A percentile compares a stretch with the other conserved stretches of the same genome.
phyloP scores from a whole-genome alignment of 2,113 vertebrate genomes.

The Morone chrysops region DNA sequence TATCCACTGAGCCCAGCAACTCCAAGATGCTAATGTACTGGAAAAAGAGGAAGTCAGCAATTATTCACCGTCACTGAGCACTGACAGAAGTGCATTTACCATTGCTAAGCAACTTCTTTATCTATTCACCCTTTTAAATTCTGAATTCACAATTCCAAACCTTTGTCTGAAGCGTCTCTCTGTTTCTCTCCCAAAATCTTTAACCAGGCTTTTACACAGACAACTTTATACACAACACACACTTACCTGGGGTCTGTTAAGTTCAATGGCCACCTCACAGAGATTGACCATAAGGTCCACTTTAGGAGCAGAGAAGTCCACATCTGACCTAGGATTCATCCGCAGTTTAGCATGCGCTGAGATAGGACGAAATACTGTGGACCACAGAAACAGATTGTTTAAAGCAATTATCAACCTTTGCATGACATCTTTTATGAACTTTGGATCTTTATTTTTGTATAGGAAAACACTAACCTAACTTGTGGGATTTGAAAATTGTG shows the following conservation, averaged over 20 bases:
- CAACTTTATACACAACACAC: background rate
- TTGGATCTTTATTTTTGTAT: background rate
- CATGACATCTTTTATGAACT: background rate
- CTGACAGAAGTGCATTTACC: background rate
- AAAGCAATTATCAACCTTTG: background rate
- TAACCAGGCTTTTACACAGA: background rate
- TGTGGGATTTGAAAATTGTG: background rate
- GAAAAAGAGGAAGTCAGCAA: conserved; percentile 53
- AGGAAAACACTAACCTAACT: fast-evolving
- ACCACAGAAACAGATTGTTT: background rate
- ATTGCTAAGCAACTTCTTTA: background rate
- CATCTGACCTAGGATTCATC: conserved; percentile 96
- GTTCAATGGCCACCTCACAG: conserved; percentile 92
- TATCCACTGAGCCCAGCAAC: conserved; percentile 94
- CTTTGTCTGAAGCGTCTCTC: background rate
- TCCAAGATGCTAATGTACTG: conserved; percentile 98
- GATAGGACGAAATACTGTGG: conserved; percentile 93
- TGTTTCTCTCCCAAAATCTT: background rate
- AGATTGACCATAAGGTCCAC: conserved; percentile 93
- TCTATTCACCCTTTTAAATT: background rate
- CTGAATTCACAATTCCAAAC: background rate
- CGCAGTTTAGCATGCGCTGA: conserved; percentile 94
- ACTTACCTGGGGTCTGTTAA: conserved; percentile 93
- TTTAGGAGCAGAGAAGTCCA: conserved; percentile 95
- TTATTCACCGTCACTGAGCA: conserved; percentile 28